phyloP scores from a whole-genome alignment of 64 coral and sea anemone genomes.

The Montipora capricornis region DNA sequence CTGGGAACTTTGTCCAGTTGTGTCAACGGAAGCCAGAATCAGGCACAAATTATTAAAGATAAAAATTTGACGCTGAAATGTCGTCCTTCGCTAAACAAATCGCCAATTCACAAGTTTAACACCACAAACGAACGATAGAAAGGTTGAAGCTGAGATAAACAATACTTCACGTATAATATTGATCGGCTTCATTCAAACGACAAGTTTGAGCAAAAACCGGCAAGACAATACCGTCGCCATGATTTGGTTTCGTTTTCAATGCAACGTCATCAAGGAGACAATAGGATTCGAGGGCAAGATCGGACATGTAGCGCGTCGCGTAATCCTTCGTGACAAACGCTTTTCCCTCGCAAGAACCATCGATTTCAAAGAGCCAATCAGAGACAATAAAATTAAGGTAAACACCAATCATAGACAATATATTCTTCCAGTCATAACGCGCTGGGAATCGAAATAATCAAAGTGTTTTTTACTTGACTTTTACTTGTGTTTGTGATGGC shows the following conservation, averaged over 20 bases:
- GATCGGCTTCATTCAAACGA: neutral
- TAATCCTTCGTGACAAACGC: conserved; percentile 28
- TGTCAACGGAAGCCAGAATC: no score
- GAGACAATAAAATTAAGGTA: neutral
- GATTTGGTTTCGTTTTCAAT: neutral
- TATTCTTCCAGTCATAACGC: conserved; percentile 38
- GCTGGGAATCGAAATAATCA: conserved; percentile 43
- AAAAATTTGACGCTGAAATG: no score
- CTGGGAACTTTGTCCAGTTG: no score
- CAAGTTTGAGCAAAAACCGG: conserved; percentile 35
- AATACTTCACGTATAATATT: neutral
- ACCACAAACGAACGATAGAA: no score
- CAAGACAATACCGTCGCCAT: conserved; percentile 12
- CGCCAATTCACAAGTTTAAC: no score
- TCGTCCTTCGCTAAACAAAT: no score
- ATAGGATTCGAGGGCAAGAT: conserved; percentile 10
- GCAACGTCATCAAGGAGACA: neutral
- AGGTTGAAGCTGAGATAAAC: neutral
- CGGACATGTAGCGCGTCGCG: neutral
- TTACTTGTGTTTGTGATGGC: neutral
- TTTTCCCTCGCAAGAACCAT: conserved; percentile 35
- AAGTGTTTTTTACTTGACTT: conserved; percentile 16
- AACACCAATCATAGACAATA: conserved; percentile 40
- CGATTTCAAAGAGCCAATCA: conserved; percentile 26
- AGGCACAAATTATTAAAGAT: no score